Evolutionary conservation across 2,797 vertebrate genomes (phyloP).

Genomic region (Fistularia tabacaria): DNA sequence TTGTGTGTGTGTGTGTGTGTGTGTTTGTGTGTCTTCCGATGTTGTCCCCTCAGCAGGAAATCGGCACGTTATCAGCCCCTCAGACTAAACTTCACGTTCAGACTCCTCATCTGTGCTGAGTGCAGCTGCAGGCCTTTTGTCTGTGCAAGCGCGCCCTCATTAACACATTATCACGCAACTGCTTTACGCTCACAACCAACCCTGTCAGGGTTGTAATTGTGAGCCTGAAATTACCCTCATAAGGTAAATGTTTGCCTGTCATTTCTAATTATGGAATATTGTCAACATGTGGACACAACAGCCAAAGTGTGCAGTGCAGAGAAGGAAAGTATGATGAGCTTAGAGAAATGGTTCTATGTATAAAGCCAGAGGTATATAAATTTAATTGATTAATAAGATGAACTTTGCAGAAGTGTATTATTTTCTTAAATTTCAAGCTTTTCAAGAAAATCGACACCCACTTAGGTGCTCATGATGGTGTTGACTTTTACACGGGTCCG

Average conservation of each 20-base stretch:
- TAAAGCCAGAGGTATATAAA: too few relatives aligned
- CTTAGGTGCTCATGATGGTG: too few relatives aligned
- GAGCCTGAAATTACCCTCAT: slow-evolving; percentile 14
- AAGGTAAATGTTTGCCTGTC: slow-evolving; percentile 30
- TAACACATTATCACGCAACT: slow-evolving; percentile 12
- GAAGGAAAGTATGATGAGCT: too few relatives aligned
- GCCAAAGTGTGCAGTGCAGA: too few relatives aligned
- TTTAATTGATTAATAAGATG: too few relatives aligned
- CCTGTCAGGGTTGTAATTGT: slow-evolving; percentile 30
- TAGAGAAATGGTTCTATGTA: too few relatives aligned
- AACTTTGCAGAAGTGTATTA: too few relatives aligned
- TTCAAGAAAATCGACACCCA: too few relatives aligned
- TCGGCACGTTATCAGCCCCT: slow-evolving; percentile 38
- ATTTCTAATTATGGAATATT: slow-evolving; percentile 19
- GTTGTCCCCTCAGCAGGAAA: slow-evolving; percentile 39
- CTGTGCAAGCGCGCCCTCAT: slow-evolving; percentile 9
- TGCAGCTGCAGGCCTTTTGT: slow-evolving; percentile 28
- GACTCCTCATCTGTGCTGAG: slow-evolving; percentile 10
- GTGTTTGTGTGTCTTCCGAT: slow-evolving; percentile 5
- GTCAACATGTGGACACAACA: slow-evolving; percentile 15
- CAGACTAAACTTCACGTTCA: slow-evolving; percentile 17
- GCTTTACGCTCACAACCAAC: slow-evolving; percentile 15
- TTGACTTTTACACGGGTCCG: too few relatives aligned
- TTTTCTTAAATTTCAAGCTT: too few relatives aligned
- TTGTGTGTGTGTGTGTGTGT: slow-evolving; percentile 8